These are phyloP conservation scores for Drosophila sucinea DNA, from an alignment of 1,140 invertebrate genomes.

Conservation along the genomic window DNA sequence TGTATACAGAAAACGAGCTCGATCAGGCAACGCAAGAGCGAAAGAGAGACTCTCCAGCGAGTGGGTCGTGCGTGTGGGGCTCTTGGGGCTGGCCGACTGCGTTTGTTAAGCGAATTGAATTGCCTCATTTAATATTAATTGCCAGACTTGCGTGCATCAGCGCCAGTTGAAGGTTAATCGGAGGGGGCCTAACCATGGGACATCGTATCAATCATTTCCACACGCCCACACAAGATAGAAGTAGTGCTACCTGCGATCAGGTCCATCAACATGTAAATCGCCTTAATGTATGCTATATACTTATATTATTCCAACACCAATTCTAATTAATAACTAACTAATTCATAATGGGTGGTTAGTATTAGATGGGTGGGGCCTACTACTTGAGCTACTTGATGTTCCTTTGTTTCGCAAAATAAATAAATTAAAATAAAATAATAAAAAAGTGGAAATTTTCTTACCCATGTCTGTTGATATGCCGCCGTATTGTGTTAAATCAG, in stretches of 20 bases:
- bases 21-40: conserved; percentile 8
- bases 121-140: conserved; percentile 73
- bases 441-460: conserved; percentile 82
- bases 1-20: neutral
- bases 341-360: conserved; percentile 35
- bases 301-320: conserved; percentile 26
- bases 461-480: conserved; percentile 83
- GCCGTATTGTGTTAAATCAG: conserved; percentile 83
- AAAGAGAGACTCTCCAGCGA: conserved; percentile 9
- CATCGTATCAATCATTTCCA: conserved; percentile 72
- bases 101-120: conserved; percentile 51
- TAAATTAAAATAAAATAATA: conserved; percentile 41
- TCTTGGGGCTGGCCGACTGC: neutral
- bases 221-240: conserved; percentile 50
- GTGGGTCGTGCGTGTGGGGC: conserved; percentile 38
- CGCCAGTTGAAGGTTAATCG: conserved; percentile 50
- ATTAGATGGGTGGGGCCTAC: conserved; percentile 1
- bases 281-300: conserved; percentile 30
- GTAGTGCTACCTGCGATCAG: conserved; percentile 29
- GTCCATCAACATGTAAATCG: conserved; percentile 33
- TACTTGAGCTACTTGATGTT: conserved; percentile 12
- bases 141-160: conserved; percentile 48
- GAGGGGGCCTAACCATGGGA: conserved; percentile 28
- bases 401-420: conserved; percentile 32
- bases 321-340: conserved; percentile 23